Conservation (phyloP, 2,797 vertebrate genomes). For the Lycodopsis pacificus region DNA sequence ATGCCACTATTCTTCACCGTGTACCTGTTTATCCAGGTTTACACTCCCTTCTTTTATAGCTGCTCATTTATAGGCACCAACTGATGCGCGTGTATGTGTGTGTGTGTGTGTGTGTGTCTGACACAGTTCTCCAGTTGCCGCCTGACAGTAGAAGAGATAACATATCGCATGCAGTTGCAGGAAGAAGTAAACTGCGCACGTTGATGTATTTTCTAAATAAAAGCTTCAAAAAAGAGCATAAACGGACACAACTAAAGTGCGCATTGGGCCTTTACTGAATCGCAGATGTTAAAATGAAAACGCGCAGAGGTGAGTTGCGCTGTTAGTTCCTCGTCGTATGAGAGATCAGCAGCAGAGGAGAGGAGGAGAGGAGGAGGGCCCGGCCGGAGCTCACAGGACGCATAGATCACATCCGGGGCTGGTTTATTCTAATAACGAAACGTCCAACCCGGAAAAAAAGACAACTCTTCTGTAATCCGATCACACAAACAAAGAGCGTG, state of each 20-base stretch:
- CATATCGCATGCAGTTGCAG: constrained; percentile 1
- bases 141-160: constrained; percentile 16
- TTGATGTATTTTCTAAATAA: neutral
- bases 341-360: neutral
- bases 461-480: constrained; percentile 62
- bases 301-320: neutral
- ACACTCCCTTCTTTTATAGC: constrained; percentile 13
- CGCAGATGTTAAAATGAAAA: neutral
- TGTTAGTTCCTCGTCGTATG: constrained; percentile 45
- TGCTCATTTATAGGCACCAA: constrained; percentile 15
- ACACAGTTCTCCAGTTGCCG: constrained; percentile 32
- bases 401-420: constrained; percentile 85
- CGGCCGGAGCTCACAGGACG: constrained; percentile 46
- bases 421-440: constrained; percentile 83
- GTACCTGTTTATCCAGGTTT: constrained; percentile 42
- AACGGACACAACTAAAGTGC: neutral
- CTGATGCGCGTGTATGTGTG: neutral
- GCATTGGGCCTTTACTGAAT: neutral
- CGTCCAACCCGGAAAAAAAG: constrained; percentile 83
- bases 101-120: constrained; percentile 11
- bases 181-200: neutral
- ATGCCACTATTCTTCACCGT: constrained; percentile 13
- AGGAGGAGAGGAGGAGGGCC: constrained; percentile 48
- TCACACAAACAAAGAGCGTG: constrained; percentile 62
- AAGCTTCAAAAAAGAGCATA: neutral